Conservation (phyloP, 2,113 vertebrate species). For the Ictalurus punctatus region DNA sequence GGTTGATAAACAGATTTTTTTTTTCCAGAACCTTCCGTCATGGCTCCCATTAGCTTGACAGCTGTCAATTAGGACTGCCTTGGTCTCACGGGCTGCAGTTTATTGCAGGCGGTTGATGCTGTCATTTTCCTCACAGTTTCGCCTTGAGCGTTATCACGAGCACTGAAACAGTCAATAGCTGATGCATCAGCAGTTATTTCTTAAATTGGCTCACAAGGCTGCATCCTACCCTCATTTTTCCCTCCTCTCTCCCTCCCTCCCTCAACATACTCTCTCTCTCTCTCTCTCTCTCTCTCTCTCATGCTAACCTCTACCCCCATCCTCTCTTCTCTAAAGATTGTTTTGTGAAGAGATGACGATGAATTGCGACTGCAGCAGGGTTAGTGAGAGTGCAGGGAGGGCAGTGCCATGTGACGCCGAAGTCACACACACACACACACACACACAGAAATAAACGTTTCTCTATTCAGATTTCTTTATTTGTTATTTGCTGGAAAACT, state of each 20-base stretch:
- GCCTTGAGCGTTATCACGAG: constrained; percentile 93
- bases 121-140: constrained; percentile 94
- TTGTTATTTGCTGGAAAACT: constrained; percentile 13
- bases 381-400: constrained; percentile 69
- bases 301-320: constrained; percentile 59
- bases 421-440: neutral
- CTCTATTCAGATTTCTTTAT: constrained; percentile 24
- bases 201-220: constrained; percentile 94
- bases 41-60: constrained; percentile 94
- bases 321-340: constrained; percentile 80
- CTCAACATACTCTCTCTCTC: constrained; percentile 54
- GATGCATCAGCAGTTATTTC: constrained; percentile 98
- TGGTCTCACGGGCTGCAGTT: constrained; percentile 92
- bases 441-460: neutral
- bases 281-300: constrained; percentile 49
- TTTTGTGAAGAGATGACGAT: constrained; percentile 83
- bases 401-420: constrained; percentile 61
- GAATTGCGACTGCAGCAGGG: constrained; percentile 80
- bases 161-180: constrained; percentile 93
- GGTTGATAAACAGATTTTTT: constrained; percentile 83
- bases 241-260: constrained; percentile 51
- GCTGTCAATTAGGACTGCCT: constrained; percentile 94
- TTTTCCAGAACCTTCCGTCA: constrained; percentile 86
- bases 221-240: constrained; percentile 75
- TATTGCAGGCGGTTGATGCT: constrained; percentile 94